Evolutionary conservation across 2,113 vertebrate genomes (phyloP), one percentile per base, ranked within the genome.

Genomic region (Notarius quadriscutis): DNA sequence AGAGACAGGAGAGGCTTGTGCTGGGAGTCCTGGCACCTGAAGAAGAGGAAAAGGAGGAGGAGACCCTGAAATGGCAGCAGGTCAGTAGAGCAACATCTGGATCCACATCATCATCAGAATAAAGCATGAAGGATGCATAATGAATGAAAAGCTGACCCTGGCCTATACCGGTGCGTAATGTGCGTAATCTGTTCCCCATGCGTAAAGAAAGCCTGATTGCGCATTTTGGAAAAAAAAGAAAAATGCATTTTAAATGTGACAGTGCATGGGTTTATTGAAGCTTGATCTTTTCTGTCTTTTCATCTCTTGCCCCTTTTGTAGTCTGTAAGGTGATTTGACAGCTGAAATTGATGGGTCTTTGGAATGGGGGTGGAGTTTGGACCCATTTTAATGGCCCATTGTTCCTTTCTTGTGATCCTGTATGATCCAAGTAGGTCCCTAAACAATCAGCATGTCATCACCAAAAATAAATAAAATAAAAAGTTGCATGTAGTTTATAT

Each of bases 1-100:
- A 95, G 91, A 91, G 94, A 85, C 95, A 96, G 92, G 94, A 95
- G 87, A 93, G 93, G 4, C 93, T 96, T 88, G 95, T 96, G 48
- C 92, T 95, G 65, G 91, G 93, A 14, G 95, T 95, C 22, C 91
- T 96, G 92, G 91, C 92, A 34, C 90, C 95, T 30, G 94, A 91
- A 41, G 92, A 94, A 77, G 90, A 67, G 0, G 83, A 92, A 0
- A 93, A 94, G 86, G 94, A 95, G 79, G 94, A 95, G 91, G 87
- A 95, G 91, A 95, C 94, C 86, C 92, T 95, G 84, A 93, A 94
- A 93, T 94, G 94, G 57, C 94, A 96, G 91, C 93, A 95, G 95
- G 95, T 96, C 93, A 93, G 92, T 86, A 84, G 92, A 90, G 81
- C 62, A 84, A 81, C 57, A 80, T 80, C 78, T 81, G 79, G 30